Evolutionary conservation across 2,797 vertebrate species (phyloP).

Genomic region (Avahi laniger): DNA sequence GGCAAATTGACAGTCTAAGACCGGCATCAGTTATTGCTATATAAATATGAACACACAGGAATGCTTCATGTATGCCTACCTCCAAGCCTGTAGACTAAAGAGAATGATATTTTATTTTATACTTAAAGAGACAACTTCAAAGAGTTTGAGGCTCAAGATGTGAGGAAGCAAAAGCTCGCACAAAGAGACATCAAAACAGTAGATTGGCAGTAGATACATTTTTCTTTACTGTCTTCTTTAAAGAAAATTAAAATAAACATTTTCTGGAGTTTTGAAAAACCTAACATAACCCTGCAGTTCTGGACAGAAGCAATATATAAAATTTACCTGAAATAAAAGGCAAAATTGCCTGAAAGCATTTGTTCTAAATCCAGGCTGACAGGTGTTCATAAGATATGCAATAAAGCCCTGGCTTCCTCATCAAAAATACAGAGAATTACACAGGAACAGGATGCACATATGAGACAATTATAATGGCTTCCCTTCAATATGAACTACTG

Average conservation of each 20-base stretch:
- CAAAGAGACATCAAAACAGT: slow-evolving; percentile 62
- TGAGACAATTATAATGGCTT: not conserved
- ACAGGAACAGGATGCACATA: not conserved
- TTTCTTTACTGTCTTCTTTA: slow-evolving; percentile 48
- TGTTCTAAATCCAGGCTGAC: slow-evolving; percentile 42
- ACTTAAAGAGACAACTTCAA: slow-evolving; percentile 65
- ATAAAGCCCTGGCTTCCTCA: not conserved
- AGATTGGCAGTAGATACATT: slow-evolving; percentile 42
- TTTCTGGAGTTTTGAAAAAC: slow-evolving; percentile 49
- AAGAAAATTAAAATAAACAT: slow-evolving; percentile 68
- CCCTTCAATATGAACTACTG: not conserved
- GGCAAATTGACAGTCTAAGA: slow-evolving; percentile 14
- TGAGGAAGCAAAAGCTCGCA: slow-evolving; percentile 43
- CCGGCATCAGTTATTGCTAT: not conserved
- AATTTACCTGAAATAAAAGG: slow-evolving; percentile 53
- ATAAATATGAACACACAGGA: slow-evolving; percentile 42
- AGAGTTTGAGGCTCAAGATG: slow-evolving; percentile 47
- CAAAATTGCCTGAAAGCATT: not conserved
- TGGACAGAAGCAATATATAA: not conserved
- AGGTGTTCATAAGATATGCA: not conserved
- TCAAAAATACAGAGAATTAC: not conserved
- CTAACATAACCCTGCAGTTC: slow-evolving; percentile 36
- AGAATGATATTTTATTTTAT: slow-evolving; percentile 67
- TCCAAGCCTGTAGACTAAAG: slow-evolving; percentile 50
- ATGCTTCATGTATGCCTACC: slow-evolving; percentile 18